Evolutionary conservation across 2,113 vertebrate species (phyloP).

Genomic region (Cisticola juncidis): DNA sequence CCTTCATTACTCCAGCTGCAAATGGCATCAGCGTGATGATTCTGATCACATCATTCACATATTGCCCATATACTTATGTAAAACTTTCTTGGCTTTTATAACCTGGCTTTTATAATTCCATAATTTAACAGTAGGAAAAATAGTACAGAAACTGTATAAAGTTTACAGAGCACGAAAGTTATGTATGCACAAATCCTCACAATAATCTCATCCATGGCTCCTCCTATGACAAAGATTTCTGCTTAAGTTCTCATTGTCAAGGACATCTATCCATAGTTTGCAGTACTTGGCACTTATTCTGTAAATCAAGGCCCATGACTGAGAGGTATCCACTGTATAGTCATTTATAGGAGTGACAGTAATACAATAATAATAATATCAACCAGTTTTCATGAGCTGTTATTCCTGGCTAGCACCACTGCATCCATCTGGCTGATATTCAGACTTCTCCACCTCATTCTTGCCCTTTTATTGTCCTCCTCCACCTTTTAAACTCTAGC

Average conservation of each 20-base stretch:
- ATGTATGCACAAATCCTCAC: neutral
- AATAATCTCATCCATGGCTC: neutral
- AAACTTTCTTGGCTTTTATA: neutral
- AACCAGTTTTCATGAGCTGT: slow-evolving; percentile 5
- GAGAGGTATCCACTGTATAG: neutral
- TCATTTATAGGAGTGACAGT: neutral
- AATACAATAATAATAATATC: neutral
- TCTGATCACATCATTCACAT: neutral
- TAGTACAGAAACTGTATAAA: neutral
- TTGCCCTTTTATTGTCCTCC: slow-evolving; percentile 3
- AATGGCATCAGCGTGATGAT: neutral
- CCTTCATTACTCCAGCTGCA: neutral
- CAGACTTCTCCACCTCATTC: neutral
- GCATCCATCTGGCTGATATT: neutral
- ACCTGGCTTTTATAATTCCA: neutral
- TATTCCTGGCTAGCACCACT: neutral
- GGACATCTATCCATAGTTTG: neutral
- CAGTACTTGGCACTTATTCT: neutral
- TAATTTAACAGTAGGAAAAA: neutral
- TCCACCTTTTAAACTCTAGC: slow-evolving; percentile 10
- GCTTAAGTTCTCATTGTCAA: neutral
- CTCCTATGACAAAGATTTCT: neutral
- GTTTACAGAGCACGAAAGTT: neutral
- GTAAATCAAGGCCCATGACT: neutral
- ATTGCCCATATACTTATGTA: neutral